Conservation (phyloP, 23 tunicate species). For the Diplosoma virens region DNA sequence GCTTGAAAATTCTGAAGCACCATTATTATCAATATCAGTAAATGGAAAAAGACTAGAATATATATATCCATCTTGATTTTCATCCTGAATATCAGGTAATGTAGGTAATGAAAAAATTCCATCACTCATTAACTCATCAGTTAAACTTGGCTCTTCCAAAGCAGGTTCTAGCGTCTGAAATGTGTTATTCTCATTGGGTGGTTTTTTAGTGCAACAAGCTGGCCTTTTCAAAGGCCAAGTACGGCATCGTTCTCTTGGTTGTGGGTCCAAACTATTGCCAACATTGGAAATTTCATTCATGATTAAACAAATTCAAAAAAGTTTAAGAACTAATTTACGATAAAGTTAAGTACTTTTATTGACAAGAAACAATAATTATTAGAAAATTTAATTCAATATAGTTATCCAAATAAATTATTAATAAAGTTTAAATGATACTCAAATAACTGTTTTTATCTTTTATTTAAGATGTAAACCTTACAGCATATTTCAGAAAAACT, state of each 20-base stretch:
- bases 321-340: no score
- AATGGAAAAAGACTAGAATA: constrained; percentile 7
- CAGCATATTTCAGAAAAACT: no score
- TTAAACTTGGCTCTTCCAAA: constrained; percentile 54
- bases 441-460: no score
- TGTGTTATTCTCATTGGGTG: constrained; percentile 24
- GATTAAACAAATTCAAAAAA: no score
- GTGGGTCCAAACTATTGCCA: constrained; percentile 51
- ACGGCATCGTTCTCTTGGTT: constrained; percentile 53
- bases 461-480: no score
- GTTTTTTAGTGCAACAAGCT: constrained; percentile 1
- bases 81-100: neutral
- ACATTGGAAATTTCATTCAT: neutral
- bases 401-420: no score
- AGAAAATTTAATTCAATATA: no score
- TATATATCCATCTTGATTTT: constrained; percentile 12
- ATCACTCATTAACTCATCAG: constrained; percentile 40
- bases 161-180: constrained; percentile 57
- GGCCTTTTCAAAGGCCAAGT: constrained; percentile 90
- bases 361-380: no score
- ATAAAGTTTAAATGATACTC: no score
- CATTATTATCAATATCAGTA: constrained; percentile 5
- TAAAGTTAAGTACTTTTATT: no score
- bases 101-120: neutral
- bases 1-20: no score